These are phyloP conservation scores for Caenorhabditis afra DNA, from an alignment of 2,888 invertebrate species.

Conservation along the genomic window DNA sequence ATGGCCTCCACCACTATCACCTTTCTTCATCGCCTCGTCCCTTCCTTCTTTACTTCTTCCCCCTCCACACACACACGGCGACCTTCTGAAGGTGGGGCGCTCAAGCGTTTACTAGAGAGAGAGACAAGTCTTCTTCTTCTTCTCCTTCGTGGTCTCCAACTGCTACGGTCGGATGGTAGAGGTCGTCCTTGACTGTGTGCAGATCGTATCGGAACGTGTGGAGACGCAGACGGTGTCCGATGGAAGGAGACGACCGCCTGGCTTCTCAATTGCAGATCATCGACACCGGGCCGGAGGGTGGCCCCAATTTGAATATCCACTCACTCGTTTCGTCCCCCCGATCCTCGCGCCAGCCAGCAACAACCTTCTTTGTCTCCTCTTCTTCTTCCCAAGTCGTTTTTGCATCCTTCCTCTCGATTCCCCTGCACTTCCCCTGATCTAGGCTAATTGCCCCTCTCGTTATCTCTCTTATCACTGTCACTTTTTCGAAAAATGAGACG, in stretches of 20 bases:
- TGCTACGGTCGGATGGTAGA: constrained; percentile 31
- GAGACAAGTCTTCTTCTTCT: constrained; percentile 18
- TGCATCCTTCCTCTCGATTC: neutral
- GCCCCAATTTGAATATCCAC: constrained; percentile 44
- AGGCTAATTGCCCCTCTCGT: constrained; percentile 2
- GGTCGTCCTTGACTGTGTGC: constrained; percentile 29
- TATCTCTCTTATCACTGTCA: constrained; percentile 1
- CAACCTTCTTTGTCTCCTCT: neutral
- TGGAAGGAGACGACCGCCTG: constrained; percentile 18
- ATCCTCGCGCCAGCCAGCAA: no score
- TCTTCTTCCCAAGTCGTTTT: neutral
- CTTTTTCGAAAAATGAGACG: neutral
- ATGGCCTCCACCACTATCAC: neutral
- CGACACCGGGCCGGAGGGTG: constrained; percentile 19
- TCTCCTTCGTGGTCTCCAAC: neutral
- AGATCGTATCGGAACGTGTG: constrained; percentile 30
- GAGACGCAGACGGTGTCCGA: constrained; percentile 26
- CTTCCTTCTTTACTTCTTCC: constrained; percentile 6
- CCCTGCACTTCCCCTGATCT: neutral
- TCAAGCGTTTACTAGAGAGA: constrained; percentile 42
- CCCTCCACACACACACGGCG: constrained; percentile 24
- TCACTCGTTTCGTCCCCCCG: neutral
- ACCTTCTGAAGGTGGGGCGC: constrained; percentile 28
- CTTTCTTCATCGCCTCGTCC: constrained; percentile 11
- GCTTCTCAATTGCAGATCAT: constrained; percentile 53